Conservation (phyloP, 1,140 invertebrate genomes). For the Dreissena rostriformis region DNA sequence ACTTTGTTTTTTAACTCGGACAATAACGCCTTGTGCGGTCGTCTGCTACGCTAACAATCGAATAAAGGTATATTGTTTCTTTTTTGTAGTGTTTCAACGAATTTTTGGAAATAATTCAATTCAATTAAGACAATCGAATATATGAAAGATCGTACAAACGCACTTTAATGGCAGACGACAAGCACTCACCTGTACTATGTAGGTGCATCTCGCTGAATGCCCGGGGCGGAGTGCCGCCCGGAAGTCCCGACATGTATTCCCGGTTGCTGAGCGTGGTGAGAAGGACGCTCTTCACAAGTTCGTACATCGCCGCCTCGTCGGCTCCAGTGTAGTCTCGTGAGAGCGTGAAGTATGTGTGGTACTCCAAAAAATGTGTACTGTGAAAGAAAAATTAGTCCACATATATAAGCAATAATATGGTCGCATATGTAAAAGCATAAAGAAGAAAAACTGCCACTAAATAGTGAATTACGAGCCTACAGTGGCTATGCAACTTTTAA, state of each 20-base stretch:
- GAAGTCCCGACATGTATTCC: conserved; percentile 57
- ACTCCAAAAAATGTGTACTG: conserved; percentile 52
- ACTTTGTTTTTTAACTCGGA: too few relatives aligned
- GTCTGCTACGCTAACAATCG: too few relatives aligned
- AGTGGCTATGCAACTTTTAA: too few relatives aligned
- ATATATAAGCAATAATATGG: neutral
- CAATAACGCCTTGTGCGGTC: too few relatives aligned
- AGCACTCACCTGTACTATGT: conserved; percentile 62
- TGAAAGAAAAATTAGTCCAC: too few relatives aligned
- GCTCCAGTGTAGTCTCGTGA: conserved; percentile 44
- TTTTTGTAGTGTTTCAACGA: too few relatives aligned
- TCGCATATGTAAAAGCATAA: neutral
- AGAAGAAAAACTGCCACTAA: neutral
- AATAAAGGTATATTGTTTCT: too few relatives aligned
- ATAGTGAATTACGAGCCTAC: too few relatives aligned
- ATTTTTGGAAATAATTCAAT: too few relatives aligned
- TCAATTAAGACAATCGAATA: too few relatives aligned
- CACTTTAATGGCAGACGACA: too few relatives aligned
- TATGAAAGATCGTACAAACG: too few relatives aligned
- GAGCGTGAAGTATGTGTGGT: conserved; percentile 60
- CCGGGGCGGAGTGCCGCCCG: conserved; percentile 60
- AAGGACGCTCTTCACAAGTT: conserved; percentile 53
- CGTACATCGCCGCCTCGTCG: conserved; percentile 55
- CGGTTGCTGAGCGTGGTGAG: conserved; percentile 54
- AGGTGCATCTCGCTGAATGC: conserved; percentile 61